Evolutionary conservation across 2,113 vertebrate species (phyloP), one percentile per base, ranked within the genome.

Genomic region (Notothenia coriiceps): DNA sequence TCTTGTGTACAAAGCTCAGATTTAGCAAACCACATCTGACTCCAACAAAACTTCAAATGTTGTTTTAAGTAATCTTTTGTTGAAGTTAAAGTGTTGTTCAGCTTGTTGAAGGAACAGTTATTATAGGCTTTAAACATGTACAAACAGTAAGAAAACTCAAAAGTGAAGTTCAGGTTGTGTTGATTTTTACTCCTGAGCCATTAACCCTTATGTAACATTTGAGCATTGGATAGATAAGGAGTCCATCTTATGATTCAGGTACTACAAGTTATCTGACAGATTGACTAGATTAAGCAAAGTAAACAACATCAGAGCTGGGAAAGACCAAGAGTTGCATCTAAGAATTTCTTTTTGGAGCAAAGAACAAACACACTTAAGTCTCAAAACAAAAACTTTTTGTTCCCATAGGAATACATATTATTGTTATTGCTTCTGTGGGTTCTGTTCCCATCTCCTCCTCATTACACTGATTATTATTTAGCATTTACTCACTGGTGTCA

Each of bases 401-500:
- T 44, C 13, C 8, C 18, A 2, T 20, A 17, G 3, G 6, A 56
- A 25, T 6, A 40, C n/a, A 66, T 22, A 43, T 56, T 6, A 35
- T 12, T 10, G 35, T 44, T 54, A 4, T 20, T 2, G 12, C 4
- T 35, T 22, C 59, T 22, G 57, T 29, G 6, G 20, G 13, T 5
- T 49, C 8, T 13, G 20, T 20, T 52, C 35, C 10, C 51, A 2
- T 4, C 35, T 49, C 25, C 35, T 49, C 25, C 54, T 47, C 9
- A 1, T 3, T 18, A 33, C 2, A 5, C 13, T 10, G 5, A 20
- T 29, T 11, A 17, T 55, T 18, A 44, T 25, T 29, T 1, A 14
- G 15, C 15, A 0, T 59, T 2, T 6, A 93, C 97, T 96, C 92
- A 98, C 97, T 96, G 80, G 90, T 96, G 86, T 97, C 96, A 89